Percentiles rank a stretch among this genome's conserved stretches.
phyloP scores from a whole-genome alignment of 2,113 vertebrate genomes.

The Hydrolagus affinis region DNA sequence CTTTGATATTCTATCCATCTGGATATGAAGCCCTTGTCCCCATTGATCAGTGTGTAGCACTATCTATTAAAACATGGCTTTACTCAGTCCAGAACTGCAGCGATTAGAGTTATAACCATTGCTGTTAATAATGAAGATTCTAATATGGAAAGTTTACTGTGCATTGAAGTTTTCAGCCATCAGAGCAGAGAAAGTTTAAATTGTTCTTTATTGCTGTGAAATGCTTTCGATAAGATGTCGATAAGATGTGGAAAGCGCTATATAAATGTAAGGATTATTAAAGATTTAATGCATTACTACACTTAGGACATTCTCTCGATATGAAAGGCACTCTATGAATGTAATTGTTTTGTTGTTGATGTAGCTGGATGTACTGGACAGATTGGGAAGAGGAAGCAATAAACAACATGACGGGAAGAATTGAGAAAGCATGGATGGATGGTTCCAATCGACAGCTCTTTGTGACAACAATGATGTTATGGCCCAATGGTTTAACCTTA shows the following conservation, averaged over 20 bases:
- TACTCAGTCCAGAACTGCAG: not conserved
- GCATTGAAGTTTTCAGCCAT: not conserved
- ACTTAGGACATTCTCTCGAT: too few species aligned
- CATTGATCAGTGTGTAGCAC: too few species aligned
- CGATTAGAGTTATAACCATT: not conserved
- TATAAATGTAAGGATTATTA: too few species aligned
- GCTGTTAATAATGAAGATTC: not conserved
- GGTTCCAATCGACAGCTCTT: slow-evolving; percentile 82
- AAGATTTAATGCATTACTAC: not conserved
- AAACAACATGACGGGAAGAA: slow-evolving; percentile 90
- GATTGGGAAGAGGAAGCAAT: slow-evolving; percentile 98
- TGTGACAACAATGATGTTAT: slow-evolving; percentile 94
- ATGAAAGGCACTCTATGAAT: too few species aligned
- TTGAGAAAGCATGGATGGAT: slow-evolving; percentile 97
- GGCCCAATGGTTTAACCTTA: slow-evolving; percentile 94
- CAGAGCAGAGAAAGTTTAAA: not conserved
- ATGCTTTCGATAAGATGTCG: too few species aligned
- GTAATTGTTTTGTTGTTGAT: too few species aligned
- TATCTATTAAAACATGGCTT: too few species aligned
- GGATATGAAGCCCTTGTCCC: too few species aligned
- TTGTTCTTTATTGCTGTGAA: too few species aligned
- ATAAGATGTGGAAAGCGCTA: too few species aligned
- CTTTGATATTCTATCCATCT: too few species aligned
- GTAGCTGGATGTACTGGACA: slow-evolving; percentile 98
- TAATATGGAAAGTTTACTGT: not conserved